These are phyloP conservation scores for Sparus aurata DNA, from an alignment of 2,797 vertebrate genomes.

Conservation along the genomic window DNA sequence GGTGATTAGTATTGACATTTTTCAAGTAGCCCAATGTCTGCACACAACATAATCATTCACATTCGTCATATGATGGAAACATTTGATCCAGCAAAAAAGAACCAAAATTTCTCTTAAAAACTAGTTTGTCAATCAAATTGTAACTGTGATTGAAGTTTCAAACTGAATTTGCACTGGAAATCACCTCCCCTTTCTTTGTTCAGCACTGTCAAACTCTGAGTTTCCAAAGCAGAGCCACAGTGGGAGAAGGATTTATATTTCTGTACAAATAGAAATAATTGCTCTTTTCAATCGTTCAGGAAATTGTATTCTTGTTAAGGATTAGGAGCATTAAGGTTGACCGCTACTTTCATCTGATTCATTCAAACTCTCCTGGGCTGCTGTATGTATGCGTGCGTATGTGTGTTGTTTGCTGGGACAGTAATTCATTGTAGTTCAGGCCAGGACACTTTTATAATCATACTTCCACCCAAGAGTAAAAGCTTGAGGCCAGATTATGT, in stretches of 20 bases:
- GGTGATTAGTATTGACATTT: not conserved
- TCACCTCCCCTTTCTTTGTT: slow-evolving; percentile 4
- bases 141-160: too few species aligned
- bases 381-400: not conserved
- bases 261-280: slow-evolving; percentile 14
- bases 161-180: slow-evolving; percentile 7
- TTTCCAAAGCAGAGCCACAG: not conserved
- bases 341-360: slow-evolving; percentile 20
- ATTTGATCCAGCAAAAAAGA: not conserved
- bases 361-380: slow-evolving; percentile 20
- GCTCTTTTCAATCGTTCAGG: slow-evolving; percentile 26
- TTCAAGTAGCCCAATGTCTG: not conserved
- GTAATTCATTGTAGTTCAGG: slow-evolving; percentile 6
- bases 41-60: not conserved
- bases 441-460: not conserved
- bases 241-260: slow-evolving; percentile 17
- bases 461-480: slow-evolving; percentile 4
- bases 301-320: slow-evolving; percentile 47
- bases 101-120: not conserved
- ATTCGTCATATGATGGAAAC: not conserved
- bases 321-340: slow-evolving; percentile 27
- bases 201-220: not conserved
- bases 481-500: slow-evolving; percentile 8
- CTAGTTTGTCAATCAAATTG: not conserved
- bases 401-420: slow-evolving; percentile 7